Conservation (phyloP, 2,113 vertebrate genomes). For the Zeus faber region DNA sequence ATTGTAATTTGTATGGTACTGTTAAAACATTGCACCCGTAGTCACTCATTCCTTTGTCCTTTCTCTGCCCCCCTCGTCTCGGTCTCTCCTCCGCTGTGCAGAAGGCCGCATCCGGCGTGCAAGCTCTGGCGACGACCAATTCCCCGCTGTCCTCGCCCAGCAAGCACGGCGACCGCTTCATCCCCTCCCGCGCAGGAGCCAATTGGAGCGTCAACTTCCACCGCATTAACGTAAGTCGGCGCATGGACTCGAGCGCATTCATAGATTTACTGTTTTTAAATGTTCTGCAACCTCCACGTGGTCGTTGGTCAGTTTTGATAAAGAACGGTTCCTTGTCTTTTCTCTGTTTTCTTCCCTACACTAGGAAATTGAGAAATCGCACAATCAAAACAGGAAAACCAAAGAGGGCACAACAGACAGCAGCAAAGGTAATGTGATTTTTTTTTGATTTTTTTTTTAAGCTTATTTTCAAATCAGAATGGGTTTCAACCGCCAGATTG, state of each 20-base stretch:
- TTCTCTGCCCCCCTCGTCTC: not conserved
- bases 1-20: no score
- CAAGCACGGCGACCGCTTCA: slow-evolving; percentile 96
- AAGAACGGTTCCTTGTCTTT: no score
- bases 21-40: no score
- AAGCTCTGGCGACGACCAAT: slow-evolving; percentile 90
- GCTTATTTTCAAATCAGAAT: no score
- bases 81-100: slow-evolving; percentile 34
- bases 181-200: slow-evolving; percentile 93
- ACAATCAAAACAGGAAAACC: slow-evolving; percentile 96
- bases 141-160: slow-evolving; percentile 95
- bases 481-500: no score
- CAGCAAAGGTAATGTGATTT: slow-evolving; percentile 84
- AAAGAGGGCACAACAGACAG: slow-evolving; percentile 95
- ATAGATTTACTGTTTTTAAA: not conserved
- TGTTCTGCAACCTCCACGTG: no score
- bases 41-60: not conserved
- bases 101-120: slow-evolving; percentile 81
- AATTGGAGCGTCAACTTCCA: slow-evolving; percentile 99
- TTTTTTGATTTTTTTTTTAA: not conserved
- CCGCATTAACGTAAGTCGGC: slow-evolving; percentile 87
- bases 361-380: slow-evolving; percentile 97
- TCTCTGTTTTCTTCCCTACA: not conserved
- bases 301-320: no score
- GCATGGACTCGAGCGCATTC: not conserved